A percentile compares a stretch with the other conserved stretches of the same genome.
Evolutionary conservation across 2,113 vertebrate species (phyloP).

Genomic region (Tympanuchus pallidicinctus): DNA sequence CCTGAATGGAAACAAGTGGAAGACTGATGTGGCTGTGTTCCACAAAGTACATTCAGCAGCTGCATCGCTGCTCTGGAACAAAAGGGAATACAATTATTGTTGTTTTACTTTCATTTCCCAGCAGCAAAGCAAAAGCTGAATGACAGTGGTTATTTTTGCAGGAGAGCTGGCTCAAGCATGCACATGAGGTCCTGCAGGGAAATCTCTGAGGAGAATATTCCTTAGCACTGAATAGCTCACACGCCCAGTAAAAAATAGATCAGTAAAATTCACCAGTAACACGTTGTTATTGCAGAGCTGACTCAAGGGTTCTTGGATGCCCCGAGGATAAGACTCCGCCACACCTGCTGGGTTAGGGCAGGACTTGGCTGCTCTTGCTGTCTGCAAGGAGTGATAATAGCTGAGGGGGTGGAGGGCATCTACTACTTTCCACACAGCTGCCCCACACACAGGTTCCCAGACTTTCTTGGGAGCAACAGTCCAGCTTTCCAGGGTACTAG

Average conservation of each 20-base stretch:
- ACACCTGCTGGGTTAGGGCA: not conserved
- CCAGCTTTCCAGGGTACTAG: not conserved
- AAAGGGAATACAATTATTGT: conserved; percentile 49
- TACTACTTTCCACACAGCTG: not conserved
- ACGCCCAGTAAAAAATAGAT: not conserved
- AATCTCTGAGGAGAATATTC: not conserved
- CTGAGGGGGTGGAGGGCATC: not conserved
- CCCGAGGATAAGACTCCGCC: not conserved
- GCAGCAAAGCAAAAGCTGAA: conserved; percentile 16
- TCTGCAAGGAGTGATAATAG: not conserved
- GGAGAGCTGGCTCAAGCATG: not conserved
- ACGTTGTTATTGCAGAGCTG: not conserved
- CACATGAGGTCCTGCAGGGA: not conserved
- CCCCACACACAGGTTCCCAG: rapidly evolving
- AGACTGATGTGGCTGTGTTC: conserved; percentile 24
- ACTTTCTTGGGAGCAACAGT: not conserved
- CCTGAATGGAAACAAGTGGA: conserved; percentile 54
- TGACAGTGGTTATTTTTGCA: conserved; percentile 17
- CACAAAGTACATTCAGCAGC: conserved; percentile 39
- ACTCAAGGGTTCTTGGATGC: not conserved
- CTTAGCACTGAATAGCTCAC: not conserved
- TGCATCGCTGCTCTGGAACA: conserved; percentile 55
- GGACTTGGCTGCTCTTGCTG: not conserved
- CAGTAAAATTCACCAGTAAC: not conserved
- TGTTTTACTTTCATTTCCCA: conserved; percentile 53